Evolutionary conservation across 2,797 vertebrate species (phyloP).

Genomic region (Betta splendens): DNA sequence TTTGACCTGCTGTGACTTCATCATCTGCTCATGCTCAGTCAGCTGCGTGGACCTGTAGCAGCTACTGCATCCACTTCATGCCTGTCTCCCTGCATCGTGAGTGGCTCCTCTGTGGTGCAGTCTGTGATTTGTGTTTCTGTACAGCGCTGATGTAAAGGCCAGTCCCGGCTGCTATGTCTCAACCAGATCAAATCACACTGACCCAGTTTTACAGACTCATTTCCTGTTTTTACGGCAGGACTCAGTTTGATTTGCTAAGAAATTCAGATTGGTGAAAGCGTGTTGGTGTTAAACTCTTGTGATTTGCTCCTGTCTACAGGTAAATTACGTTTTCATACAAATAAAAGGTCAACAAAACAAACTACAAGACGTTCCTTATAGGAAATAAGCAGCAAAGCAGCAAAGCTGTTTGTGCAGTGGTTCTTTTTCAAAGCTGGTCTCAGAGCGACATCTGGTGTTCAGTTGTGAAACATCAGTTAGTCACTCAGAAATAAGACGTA

Average conservation of each 20-base stretch:
- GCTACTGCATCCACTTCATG: too few relatives aligned
- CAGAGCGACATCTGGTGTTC: slow-evolving; percentile 25
- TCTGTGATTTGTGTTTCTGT: too few relatives aligned
- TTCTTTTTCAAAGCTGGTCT: neutral
- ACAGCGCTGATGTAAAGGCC: slow-evolving; percentile 13
- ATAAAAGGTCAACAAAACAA: neutral
- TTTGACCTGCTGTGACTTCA: too few relatives aligned
- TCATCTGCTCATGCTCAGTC: too few relatives aligned
- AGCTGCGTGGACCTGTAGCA: too few relatives aligned
- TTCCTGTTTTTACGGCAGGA: slow-evolving; percentile 39
- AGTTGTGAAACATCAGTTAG: neutral
- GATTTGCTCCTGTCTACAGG: neutral
- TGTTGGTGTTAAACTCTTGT: neutral
- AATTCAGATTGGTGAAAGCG: neutral
- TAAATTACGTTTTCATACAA: neutral
- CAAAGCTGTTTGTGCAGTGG: accelerated
- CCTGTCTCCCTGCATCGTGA: too few relatives aligned
- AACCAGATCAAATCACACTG: slow-evolving; percentile 8
- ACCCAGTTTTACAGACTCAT: neutral
- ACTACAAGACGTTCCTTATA: slow-evolving; percentile 7
- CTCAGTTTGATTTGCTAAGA: neutral
- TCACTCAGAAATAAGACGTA: too few relatives aligned
- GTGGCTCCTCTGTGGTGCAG: too few relatives aligned
- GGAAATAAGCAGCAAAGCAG: accelerated
- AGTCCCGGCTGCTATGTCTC: neutral